These are phyloP conservation scores for Euplexia lucipara DNA, from an alignment of 2,888 invertebrate genomes.

Conservation along the genomic window DNA sequence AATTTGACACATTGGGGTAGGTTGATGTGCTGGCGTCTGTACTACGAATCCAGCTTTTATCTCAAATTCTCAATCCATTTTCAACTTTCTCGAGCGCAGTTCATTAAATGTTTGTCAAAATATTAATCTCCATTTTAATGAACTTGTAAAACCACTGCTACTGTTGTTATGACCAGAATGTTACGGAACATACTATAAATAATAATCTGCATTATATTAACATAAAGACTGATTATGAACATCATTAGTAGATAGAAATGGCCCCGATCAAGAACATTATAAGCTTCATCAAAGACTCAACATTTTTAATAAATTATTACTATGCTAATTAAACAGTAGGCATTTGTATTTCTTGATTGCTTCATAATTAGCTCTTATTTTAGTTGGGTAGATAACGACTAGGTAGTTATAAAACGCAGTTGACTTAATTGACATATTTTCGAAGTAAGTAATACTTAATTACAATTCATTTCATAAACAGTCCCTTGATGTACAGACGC, in stretches of 20 bases:
- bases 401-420: conserved; percentile 14
- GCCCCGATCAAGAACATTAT: conserved; percentile 20
- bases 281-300: conserved; percentile 25
- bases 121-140: conserved; percentile 29
- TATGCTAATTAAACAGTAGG: conserved; percentile 49
- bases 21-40: too few relatives aligned
- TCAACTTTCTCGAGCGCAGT: conserved; percentile 20
- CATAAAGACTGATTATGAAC: conserved; percentile 23
- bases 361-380: conserved; percentile 57
- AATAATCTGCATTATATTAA: conserved; percentile 46
- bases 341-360: conserved; percentile 41
- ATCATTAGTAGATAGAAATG: conserved; percentile 32
- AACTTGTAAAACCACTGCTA: conserved; percentile 27
- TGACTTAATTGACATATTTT: conserved; percentile 40
- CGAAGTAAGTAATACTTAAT: conserved; percentile 18
- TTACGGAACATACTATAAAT: conserved; percentile 43
- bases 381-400: conserved; percentile 39
- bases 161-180: conserved; percentile 22
- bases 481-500: too few relatives aligned
- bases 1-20: too few relatives aligned
- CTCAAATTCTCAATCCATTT: background rate
- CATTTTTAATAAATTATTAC: conserved; percentile 22
- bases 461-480: conserved; percentile 9
- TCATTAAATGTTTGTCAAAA: conserved; percentile 29
- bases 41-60: background rate